Evolutionary conservation across 1,140 invertebrate genomes (phyloP), one percentile per base, ranked within the genome.

Genomic region (Nomia melanderi): DNA sequence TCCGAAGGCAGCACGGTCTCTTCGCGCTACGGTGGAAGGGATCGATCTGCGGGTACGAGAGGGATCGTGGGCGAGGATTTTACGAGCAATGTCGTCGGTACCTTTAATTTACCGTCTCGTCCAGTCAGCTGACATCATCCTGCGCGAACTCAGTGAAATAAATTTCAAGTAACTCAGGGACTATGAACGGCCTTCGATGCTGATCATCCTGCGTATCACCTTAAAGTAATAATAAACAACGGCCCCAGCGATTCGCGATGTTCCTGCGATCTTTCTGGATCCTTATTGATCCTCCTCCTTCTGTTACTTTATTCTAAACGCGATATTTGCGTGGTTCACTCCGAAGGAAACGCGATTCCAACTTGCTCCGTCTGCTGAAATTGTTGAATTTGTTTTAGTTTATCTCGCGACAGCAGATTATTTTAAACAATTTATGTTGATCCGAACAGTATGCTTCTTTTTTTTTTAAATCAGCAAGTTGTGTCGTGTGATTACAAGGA

Each of bases 91-190:
- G 70, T 60, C 72, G 29, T 39, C 65, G 56, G 47, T 36, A 53
- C 50, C 36, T 50, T 77, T 69, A 76, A 56, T 70, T 73, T 69
- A 56, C 41, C 31, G 27, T 66, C 74, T 73, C 63, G 36, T 66
- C 47, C 47, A 65, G 53, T 79, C 56, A 56, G 31, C 39, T 71
- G 53, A 36, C 50, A 36, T 27, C 27, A 29, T 56, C 54, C 31
- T 39, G 53, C 36, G 50, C 44, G 14, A 29, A 47, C 29, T 47
- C 39, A 44, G 12, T 17, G 27, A 74, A 77, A 67, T 67, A 29
- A 70, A 72, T 78, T 78, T 44, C 29, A 78, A 81, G 63, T 62
- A 78, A 78, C 29, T n/a, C 29, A 31, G 29, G 14, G 54, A 14
- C 44, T 39, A 36, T 65, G 62, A 69, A 69, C 27, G 36, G 41